phyloP scores from a whole-genome alignment of 2,797 vertebrate genomes.

The Amblyraja radiata region DNA sequence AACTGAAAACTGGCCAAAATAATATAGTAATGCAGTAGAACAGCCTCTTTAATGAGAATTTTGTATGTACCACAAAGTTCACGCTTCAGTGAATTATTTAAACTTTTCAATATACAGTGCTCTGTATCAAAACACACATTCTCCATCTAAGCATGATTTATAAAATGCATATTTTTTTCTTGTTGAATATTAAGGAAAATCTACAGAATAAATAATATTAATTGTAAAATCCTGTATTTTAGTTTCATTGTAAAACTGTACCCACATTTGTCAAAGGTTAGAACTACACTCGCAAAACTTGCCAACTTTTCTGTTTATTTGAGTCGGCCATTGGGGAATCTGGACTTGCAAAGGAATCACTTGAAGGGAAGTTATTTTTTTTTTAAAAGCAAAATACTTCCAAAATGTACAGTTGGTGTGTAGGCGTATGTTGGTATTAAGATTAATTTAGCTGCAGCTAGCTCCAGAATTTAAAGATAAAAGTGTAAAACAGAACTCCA shows the following conservation, averaged over 20 bases:
- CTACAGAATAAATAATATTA: neutral
- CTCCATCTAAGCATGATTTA: neutral
- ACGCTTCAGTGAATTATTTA: neutral
- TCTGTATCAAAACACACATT: neutral
- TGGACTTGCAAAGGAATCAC: neutral
- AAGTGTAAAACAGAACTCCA: no score
- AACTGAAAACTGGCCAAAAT: neutral
- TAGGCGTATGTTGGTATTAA: neutral
- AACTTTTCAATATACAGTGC: neutral
- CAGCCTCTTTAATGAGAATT: neutral
- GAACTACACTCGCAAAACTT: neutral
- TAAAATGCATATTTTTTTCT: neutral
- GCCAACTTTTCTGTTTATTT: conserved; percentile 29
- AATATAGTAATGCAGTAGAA: neutral
- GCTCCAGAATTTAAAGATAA: neutral
- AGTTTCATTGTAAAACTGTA: neutral
- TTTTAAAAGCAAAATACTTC: neutral
- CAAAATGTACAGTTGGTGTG: neutral
- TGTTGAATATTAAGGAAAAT: neutral
- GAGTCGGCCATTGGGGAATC: neutral
- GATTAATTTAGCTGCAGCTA: neutral
- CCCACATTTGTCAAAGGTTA: neutral
- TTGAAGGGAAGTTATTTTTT: neutral
- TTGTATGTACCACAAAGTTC: no score
- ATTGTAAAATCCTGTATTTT: neutral